Evolutionary conservation across 2,797 vertebrate genomes (phyloP).

Genomic region (Cirrhinus mrigala): DNA sequence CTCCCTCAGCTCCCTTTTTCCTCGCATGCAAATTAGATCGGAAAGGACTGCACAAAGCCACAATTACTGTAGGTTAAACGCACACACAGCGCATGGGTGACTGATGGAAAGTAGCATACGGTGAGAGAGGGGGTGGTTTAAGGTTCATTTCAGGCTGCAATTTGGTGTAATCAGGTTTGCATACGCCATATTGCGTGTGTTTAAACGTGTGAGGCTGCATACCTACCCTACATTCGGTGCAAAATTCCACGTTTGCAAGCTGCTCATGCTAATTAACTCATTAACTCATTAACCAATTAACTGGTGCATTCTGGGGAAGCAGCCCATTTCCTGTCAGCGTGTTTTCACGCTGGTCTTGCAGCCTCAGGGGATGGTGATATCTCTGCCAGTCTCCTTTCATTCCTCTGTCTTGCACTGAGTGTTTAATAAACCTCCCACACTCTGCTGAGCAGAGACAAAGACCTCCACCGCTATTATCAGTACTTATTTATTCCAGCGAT

Average conservation of each 20-base stretch:
- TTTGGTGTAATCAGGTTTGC: constrained; percentile 26
- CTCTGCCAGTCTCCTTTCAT: constrained; percentile 42
- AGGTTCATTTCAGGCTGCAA: constrained; percentile 43
- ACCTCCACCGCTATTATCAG: constrained; percentile 40
- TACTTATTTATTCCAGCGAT: constrained; percentile 46
- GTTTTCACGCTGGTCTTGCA: constrained; percentile 32
- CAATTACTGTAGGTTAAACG: constrained; percentile 31
- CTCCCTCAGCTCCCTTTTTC: constrained; percentile 6
- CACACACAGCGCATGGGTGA: constrained; percentile 24
- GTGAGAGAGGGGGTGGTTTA: constrained; percentile 42
- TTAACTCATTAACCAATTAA: constrained; percentile 64
- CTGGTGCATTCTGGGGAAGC: constrained; percentile 57
- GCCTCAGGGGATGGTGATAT: constrained; percentile 42
- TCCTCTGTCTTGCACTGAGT: constrained; percentile 17
- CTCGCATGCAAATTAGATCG: constrained; percentile 26
- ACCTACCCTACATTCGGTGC: constrained; percentile 8
- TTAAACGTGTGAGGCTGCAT: constrained; percentile 19
- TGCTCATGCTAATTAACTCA: constrained; percentile 61
- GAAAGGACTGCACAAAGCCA: constrained; percentile 16
- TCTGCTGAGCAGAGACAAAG: constrained; percentile 51
- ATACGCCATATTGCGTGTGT: constrained; percentile 21
- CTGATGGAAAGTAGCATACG: constrained; percentile 46
- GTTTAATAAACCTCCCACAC: constrained; percentile 50
- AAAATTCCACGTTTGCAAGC: constrained; percentile 39
- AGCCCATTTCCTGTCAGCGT: constrained; percentile 52